Base-by-base conservation (phyloP, 37 sponge, comb jelly and placozoan genomes). In the Geodia barretti region DNA sequence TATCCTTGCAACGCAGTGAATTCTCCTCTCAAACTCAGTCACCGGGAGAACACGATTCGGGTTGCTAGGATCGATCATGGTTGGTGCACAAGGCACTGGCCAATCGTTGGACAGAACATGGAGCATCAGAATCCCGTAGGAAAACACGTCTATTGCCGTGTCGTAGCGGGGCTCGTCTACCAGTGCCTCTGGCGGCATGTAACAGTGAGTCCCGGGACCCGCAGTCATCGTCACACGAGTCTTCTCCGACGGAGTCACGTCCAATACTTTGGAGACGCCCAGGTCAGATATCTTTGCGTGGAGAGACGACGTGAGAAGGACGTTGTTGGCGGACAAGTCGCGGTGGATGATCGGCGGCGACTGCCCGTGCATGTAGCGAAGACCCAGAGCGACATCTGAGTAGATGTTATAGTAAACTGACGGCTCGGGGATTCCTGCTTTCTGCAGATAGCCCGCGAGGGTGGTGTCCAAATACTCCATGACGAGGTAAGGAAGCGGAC, bases 141-240 rank as follows among this genome's bases (percentile, higher is more conserved):
- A 86, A n/a, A 86, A 86, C 25, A 59, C 74, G 28, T 86, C 86
- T 62, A 78, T 23, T 3, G 39, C 73, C 14, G 63, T 43, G 58
- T 39, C 59, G 29, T 78, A 86, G 26, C 25, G 23, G 32, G 79
- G 86, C 1, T 40, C 36, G 1, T 31, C 60, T 31, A 42, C 33
- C 28, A 83, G 26, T 21, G 60, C 68, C 59, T 83, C 84, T 36
- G 84, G 84, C 31, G 84, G 84, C 84, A 83, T 75, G 84, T 83
- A 83, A 24, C 43, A 21, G 11, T 29, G 38, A 21, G 62, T 62
- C 33, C 86, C 86, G 32, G 86, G 86, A 20, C 35, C 24, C 54
- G 41, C 23, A 4, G 86, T 79, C 60, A 59, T 11, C 19, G 68
- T 68, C 32, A 68, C 31, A 41, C 33, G 60, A 21, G 42, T 74